Percentiles rank a stretch among this genome's conserved stretches.
Conservation (phyloP, 2,888 invertebrate species). For the Invenusta paracnida region DNA sequence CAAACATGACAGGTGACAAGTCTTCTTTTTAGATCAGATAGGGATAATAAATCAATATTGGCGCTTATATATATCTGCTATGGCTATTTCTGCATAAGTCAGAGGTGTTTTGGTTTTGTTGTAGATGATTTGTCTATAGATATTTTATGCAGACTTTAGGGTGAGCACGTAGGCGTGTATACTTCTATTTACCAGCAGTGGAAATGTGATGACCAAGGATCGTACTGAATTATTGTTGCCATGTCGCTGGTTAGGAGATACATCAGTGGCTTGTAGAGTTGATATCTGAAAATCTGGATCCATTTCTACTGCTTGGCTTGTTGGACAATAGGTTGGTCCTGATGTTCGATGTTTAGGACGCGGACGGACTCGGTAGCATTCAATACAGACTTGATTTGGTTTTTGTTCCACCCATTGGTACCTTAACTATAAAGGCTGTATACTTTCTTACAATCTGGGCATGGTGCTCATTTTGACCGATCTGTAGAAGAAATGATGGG, state of each 20-base stretch:
- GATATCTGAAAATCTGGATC: neutral
- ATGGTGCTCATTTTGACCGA: neutral
- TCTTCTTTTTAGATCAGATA: neutral
- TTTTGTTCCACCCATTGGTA: neutral
- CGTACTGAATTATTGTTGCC: neutral
- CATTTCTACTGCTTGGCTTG: neutral
- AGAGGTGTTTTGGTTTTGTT: too few species aligned
- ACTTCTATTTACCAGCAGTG: neutral
- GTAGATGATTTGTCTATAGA: neutral
- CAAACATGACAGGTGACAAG: neutral
- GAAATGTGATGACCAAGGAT: neutral
- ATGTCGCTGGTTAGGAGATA: neutral
- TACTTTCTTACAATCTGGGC: neutral
- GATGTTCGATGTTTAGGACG: neutral
- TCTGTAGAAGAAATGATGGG: neutral
- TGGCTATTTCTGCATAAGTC: conserved; percentile 4
- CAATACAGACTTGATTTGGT: neutral
- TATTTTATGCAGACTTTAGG: neutral
- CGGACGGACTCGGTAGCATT: neutral
- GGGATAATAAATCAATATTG: neutral
- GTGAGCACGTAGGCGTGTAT: neutral
- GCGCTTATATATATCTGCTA: neutral
- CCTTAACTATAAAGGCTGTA: neutral
- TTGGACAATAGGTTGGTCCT: neutral
- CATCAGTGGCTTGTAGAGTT: neutral